Conservation (phyloP, 2,888 invertebrate genomes). For the Drosophila limbata region DNA sequence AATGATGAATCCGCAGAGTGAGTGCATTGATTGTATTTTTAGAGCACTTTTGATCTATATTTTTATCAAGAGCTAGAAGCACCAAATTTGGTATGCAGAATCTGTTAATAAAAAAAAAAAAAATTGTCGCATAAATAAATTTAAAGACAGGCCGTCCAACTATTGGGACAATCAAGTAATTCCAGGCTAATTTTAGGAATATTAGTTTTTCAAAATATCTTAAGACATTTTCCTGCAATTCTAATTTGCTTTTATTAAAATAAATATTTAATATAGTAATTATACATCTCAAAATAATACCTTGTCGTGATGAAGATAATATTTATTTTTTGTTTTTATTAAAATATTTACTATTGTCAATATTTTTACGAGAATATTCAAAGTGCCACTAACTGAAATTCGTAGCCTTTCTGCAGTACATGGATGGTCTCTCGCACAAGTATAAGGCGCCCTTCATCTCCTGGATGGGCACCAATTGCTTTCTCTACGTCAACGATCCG, state of each 20-base stretch:
- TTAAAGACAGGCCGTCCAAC: too few relatives aligned
- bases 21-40: constrained; percentile 28
- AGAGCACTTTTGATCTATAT: too few relatives aligned
- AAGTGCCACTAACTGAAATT: background rate
- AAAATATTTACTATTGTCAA: background rate
- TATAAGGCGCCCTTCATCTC: constrained; percentile 80
- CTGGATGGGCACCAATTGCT: constrained; percentile 84
- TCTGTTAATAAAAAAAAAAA: too few relatives aligned
- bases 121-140: too few relatives aligned
- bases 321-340: background rate
- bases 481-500: constrained; percentile 83
- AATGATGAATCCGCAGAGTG: constrained; percentile 83
- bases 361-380: background rate
- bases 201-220: too few relatives aligned
- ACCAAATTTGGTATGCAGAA: background rate
- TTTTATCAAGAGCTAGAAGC: background rate
- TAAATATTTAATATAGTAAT: too few relatives aligned
- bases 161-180: too few relatives aligned
- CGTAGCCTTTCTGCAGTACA: constrained; percentile 75
- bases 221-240: too few relatives aligned
- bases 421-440: constrained; percentile 63
- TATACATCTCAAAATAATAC: too few relatives aligned
- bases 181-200: too few relatives aligned
- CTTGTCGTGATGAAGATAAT: too few relatives aligned
- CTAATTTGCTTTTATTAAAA: too few relatives aligned